Base-by-base conservation (phyloP, 1,140 invertebrate genomes). In the Cyclargus thomasi region DNA sequence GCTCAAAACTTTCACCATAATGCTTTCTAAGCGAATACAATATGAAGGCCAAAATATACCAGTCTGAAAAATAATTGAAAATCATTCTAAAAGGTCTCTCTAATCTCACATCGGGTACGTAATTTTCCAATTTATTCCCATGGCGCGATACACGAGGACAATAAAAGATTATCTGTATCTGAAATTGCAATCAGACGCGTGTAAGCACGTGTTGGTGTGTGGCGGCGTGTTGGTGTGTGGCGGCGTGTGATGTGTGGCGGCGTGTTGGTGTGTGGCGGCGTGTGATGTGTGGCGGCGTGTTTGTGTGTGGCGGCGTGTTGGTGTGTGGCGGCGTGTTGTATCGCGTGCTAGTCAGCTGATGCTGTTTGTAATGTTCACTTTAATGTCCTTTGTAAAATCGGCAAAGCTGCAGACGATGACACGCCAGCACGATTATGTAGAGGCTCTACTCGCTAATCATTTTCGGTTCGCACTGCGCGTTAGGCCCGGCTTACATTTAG, bases 61-160 rank as follows among this genome's bases (percentile, higher is more conserved):
- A 11, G 11, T 2, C 10, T 47, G 39, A 47, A 14, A 23, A 23
- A 23, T 23, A 23, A 23, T 23, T 23, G 23, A 23, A 23, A 23
- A 23, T 23, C 23, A 2, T 29, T 29, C 8, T 1, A 5, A 8
- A 0, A 29, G 29, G 5, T 29, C 39, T 8, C 14, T 3, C 39
- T 47, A 47, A 16, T 47, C 39, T 47, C 14, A 47, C 8, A 47
- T 47, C 39, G 39, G 39, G 14, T 18, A 55, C 53, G 18, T 55
- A 55, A 55, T 55, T 55, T 55, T 55, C 53, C 53, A 55, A 55
- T 55, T 55, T 55, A 55, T 55, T 20, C 6, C 10, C n/a, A 18
- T 18, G 53, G 10, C 53, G 16, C 53, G 1, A 11, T 47, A 20
- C 53, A 18, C 53, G 16, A 20, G 16, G 7, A 55, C 18, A 55